Conservation (phyloP, 2,888 invertebrate genomes). For the Periphyllus acericola region DNA sequence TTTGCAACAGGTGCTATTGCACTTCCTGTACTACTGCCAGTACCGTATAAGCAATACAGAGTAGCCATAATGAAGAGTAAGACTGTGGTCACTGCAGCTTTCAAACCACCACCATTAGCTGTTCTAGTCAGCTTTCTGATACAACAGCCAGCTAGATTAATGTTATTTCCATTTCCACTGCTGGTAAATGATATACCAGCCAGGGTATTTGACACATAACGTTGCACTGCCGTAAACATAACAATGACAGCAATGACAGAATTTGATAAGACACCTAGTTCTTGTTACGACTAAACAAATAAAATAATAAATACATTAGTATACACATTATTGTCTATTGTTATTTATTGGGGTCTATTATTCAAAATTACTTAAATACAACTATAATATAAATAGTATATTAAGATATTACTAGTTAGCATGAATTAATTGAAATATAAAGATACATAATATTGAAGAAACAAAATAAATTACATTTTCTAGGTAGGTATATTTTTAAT, state of each 20-base stretch:
- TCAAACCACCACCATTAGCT: neutral
- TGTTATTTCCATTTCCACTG: neutral
- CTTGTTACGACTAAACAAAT: neutral
- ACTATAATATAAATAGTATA: too few relatives aligned
- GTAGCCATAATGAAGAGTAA: constrained; percentile 38
- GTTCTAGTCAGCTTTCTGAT: constrained; percentile 22
- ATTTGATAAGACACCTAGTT: neutral
- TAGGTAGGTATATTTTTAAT: too few relatives aligned
- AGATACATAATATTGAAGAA: neutral
- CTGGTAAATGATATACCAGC: neutral
- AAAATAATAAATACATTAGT: neutral
- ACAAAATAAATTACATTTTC: neutral
- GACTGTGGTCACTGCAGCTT: constrained; percentile 10
- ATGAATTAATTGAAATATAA: neutral
- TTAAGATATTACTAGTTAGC: too few relatives aligned
- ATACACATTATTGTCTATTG: too few relatives aligned
- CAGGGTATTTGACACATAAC: constrained; percentile 14
- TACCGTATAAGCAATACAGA: constrained; percentile 20
- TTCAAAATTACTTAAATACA: too few relatives aligned
- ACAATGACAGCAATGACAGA: constrained; percentile 21
- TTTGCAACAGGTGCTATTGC: neutral
- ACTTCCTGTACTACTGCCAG: neutral
- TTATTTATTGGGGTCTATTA: too few relatives aligned
- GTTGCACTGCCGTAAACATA: constrained; percentile 18
- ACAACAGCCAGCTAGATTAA: neutral